Evolutionary conservation across 1,140 invertebrate genomes (phyloP), one percentile per base, ranked within the genome.

Genomic region (Apocrypta bakeri): DNA sequence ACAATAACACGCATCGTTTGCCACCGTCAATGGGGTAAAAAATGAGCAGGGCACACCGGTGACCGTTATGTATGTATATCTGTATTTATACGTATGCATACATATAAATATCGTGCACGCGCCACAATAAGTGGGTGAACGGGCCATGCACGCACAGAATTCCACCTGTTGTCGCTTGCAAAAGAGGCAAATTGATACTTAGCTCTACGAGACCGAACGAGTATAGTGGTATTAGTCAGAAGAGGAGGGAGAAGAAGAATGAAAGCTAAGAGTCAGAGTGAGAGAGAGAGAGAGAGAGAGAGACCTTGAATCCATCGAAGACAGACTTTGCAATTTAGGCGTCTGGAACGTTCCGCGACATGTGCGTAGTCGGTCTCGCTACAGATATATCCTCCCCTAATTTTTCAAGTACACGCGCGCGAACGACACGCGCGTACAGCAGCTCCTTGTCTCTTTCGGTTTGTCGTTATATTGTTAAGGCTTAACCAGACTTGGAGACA

Each of bases 291-390:
- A 69, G 68, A 48, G 42, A 48, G 25, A 14, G 68, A 31, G 68
- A 33, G 68, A 71, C 68, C 68, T 71, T 71, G 68, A 71, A 71
- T 71, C 68, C 68, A 31, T 71, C 68, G 68, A 71, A 37, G 31
- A 21, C 29, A 71, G 68, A 71, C 68, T 37, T 71, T 71, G 68
- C 68, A 71, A 71, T 71, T 71, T 71, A 71, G 68, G 68, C 68
- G 68, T 71, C 68, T 71, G 68, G 29, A 29, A 37, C 68, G 68
- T 33, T 71, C 68, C 31, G 68, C 68, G 31, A 71, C 68, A 71
- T 71, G 68, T 71, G 68, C 31, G 68, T 56, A 3, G 48, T 4
- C 0, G 14, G 14, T n/a, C 48, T 56, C 17, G 14, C 21, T 37
- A 21, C 48, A 56, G 63, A 66, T 66, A n/a, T n/a, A 66, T 71